Conservation (phyloP, 2,888 invertebrate species). For the Aradus depressus region DNA sequence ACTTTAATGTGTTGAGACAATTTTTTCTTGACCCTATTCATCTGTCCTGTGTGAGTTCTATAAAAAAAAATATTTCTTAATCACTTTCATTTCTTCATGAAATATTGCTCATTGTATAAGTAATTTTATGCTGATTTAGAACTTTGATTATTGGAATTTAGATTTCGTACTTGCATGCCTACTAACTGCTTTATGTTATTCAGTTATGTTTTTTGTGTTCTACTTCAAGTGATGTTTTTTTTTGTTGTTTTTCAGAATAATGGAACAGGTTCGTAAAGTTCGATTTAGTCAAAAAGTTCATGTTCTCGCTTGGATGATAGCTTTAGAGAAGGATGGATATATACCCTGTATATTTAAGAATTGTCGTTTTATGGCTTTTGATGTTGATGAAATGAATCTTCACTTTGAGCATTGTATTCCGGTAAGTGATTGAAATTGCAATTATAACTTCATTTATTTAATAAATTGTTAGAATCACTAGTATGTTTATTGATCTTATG, state of each 20-base stretch:
- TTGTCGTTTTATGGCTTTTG: conserved; percentile 31
- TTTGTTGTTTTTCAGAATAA: no score
- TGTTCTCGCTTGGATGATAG: conserved; percentile 29
- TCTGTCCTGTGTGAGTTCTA: no score
- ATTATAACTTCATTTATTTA: not conserved
- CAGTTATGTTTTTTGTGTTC: not conserved
- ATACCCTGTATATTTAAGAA: conserved; percentile 30
- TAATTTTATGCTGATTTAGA: no score
- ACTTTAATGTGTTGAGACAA: no score
- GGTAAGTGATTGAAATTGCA: conserved; percentile 4
- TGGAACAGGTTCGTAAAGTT: no score
- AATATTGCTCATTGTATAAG: no score
- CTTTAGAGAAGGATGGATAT: conserved; percentile 30
- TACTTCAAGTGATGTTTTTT: not conserved
- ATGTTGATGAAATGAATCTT: conserved; percentile 29
- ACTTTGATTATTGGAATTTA: no score
- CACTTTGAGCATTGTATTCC: conserved; percentile 22
- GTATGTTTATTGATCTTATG: not conserved
- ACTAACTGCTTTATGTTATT: not conserved
- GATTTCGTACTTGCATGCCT: no score
- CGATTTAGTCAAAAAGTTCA: conserved; percentile 6
- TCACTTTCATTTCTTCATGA: no score
- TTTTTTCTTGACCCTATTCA: no score
- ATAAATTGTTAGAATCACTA: not conserved
- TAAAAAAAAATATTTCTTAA: no score